Conservation (phyloP, 2,113 vertebrate genomes). For the Alectura lathami region DNA sequence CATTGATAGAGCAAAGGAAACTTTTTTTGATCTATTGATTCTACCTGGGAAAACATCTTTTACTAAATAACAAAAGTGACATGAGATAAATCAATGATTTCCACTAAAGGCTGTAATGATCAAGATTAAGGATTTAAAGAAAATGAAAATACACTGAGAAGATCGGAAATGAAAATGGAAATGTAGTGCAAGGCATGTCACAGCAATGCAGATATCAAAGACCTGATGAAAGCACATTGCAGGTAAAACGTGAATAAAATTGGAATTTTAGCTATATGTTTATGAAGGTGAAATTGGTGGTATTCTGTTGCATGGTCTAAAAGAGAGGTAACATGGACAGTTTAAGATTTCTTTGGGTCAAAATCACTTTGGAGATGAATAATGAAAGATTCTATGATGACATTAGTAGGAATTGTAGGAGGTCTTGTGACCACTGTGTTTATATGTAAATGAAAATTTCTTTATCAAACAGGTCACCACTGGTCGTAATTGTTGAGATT, state of each 20-base stretch:
- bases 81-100: background rate
- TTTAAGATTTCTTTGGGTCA: background rate
- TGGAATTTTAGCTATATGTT: background rate
- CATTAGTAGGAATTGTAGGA: background rate
- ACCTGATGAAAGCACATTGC: background rate
- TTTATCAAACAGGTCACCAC: background rate
- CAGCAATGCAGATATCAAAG: background rate
- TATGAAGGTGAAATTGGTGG: background rate
- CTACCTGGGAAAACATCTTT: background rate
- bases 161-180: background rate
- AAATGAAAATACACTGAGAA: background rate
- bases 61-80: background rate
- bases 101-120: background rate
- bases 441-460: background rate
- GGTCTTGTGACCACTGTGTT: background rate
- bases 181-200: background rate
- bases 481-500: background rate
- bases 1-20: background rate
- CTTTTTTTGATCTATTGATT: background rate
- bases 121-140: background rate
- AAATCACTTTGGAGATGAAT: background rate
- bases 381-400: background rate
- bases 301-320: background rate
- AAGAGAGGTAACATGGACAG: background rate
- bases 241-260: background rate